Base-by-base conservation (phyloP, 2,888 invertebrate genomes). In the Dicycla oo region DNA sequence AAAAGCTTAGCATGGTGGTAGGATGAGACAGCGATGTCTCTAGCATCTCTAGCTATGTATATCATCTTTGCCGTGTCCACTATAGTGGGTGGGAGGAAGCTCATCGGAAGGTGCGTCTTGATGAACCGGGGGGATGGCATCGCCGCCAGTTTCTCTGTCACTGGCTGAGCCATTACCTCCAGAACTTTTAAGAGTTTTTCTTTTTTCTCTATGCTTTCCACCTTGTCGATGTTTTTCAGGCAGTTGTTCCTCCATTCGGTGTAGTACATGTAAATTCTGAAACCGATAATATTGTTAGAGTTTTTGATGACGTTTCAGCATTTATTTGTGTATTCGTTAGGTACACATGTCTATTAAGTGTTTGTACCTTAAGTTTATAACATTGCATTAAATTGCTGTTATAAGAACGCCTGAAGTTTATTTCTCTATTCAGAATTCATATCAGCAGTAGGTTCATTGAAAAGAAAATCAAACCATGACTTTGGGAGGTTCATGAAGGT, bases 41-140 rank as follows among this genome's bases (percentile, higher is more conserved):
- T 98, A 0, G 98, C 98, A 92, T 98, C 98, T 74, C 98, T 96
- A 0, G 97, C 97, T 0, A 98, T 97, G 88, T 98, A 98, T 64
- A 98, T 96, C 2, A 98, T 92, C 96, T 97, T 86, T 60, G 91
- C 75, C 83, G 80, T 58, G 15, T 95, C 91, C 76, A 97, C 88
- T 10, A 97, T 90, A 81, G 94, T 93, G 1, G 96, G 96, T 1
- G 97, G 97, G 47, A 98, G 88, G 18, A 98, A 92, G 63, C 97
- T 97, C 69, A 97, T 96, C 0, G 98, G 97, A 73, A 98, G 96
- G 89, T 98, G 98, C 0, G 97, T 97, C 90, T 98, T 97, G 38
- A 97, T 96, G 82, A 97, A 97, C 83, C 97, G 91, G 1, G 95
- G 96, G 0, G 94, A 94, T 2, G 91, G 82, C 23, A 76, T 61